Base-by-base conservation (phyloP, 2,888 invertebrate species). In the Cosmia trapezina region DNA sequence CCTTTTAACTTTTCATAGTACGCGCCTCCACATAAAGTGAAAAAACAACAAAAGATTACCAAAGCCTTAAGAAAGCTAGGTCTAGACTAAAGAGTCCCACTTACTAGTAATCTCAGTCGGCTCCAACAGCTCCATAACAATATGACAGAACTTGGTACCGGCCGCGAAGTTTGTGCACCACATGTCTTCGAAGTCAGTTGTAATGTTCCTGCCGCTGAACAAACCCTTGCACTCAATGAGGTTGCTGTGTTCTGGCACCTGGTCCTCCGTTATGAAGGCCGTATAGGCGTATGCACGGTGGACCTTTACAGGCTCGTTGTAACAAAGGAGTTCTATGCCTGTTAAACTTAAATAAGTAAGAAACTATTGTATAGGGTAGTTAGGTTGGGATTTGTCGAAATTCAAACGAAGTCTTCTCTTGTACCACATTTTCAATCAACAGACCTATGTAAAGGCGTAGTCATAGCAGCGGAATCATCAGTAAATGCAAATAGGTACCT, bases 141-240 rank as follows among this genome's bases (percentile, higher is more conserved):
- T 89, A 76, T 96, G 93, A 41, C 94, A 94, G 83, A 92, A 94
- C 83, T 92, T 91, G 11, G 80, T 84, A 0, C 93, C 94, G 0
- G 91, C 83, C 1, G 89, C 85, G 71, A 95, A 94, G 86, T 93
- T 94, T 0, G 94, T 92, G 83, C 96, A 96, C 97, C 97, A 97
- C 97, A 97, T 97, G 87, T 98, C 97, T 64, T 97, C 96, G 51
- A 97, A 95, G 62, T 97, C 96, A 0, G 96, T 97, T 0, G 98
- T 97, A 59, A 98, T 94, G 91, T 98, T 98, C n/a, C 94, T 92
- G 4, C 97, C 97, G 89, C 98, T 97, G 86, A 98, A 96, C 51
- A 98, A 91, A 80, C 96, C 97, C 88, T 90, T 90, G 86, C 97
- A 95, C 69, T 96, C 94, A 0, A 94, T 88, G 14, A 91, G 85